Conservation (phyloP, 2,113 vertebrate genomes). For the Macroglossus sobrinus region DNA sequence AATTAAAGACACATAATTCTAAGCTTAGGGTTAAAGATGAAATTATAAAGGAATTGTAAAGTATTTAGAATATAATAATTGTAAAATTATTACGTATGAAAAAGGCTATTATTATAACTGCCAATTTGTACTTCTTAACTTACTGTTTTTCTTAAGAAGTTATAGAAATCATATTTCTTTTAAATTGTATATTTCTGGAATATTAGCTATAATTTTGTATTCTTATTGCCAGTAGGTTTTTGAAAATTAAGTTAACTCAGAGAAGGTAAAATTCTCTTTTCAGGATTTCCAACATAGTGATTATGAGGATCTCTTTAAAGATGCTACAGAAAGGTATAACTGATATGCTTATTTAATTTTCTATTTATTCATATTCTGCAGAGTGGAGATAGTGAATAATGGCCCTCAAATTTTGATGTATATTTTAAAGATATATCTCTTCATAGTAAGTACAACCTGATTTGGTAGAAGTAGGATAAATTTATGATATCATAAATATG, state of each 20-base stretch:
- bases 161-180: background rate
- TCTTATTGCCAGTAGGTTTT: slow-evolving; percentile 54
- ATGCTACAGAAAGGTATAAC: slow-evolving; percentile 57
- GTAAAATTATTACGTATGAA: background rate
- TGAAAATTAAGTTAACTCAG: background rate
- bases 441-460: background rate
- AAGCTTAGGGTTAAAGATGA: background rate
- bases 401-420: background rate
- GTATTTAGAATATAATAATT: background rate
- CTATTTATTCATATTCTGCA: background rate
- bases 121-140: background rate
- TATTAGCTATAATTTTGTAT: background rate
- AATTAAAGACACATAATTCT: background rate
- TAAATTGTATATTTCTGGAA: slow-evolving; percentile 14
- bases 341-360: background rate
- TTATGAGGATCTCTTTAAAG: background rate
- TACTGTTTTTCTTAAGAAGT: background rate
- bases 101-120: background rate
- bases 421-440: background rate
- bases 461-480: background rate
- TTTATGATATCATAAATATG: background rate
- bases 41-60: background rate
- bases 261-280: background rate
- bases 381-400: background rate
- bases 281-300: slow-evolving; percentile 34